These are phyloP conservation scores for Urocynchramus pylzowi DNA, from an alignment of 2,113 vertebrate species.

Conservation along the genomic window DNA sequence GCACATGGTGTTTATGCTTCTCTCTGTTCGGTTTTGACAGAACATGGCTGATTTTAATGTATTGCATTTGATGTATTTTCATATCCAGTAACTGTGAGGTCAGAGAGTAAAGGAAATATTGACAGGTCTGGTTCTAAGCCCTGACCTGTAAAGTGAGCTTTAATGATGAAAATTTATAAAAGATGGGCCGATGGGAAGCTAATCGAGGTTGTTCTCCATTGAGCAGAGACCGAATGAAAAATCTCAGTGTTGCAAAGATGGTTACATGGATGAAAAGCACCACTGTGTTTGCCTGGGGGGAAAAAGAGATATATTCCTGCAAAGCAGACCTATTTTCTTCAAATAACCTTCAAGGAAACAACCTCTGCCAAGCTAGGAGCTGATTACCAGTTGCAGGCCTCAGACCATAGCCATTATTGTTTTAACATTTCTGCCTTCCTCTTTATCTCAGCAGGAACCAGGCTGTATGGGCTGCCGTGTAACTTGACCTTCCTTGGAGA, in stretches of 20 bases:
- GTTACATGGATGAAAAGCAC: constrained; percentile 30
- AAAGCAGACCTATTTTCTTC: constrained; percentile 74
- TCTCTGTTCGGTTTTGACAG: neutral
- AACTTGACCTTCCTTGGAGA: constrained; percentile 74
- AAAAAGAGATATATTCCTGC: constrained; percentile 28
- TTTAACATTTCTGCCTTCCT: constrained; percentile 77
- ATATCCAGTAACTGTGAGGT: neutral
- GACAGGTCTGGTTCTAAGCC: neutral
- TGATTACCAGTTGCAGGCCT: constrained; percentile 75
- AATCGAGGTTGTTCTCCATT: neutral
- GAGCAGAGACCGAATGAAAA: neutral
- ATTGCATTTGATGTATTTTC: neutral
- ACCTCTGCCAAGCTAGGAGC: constrained; percentile 64
- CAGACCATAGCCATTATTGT: constrained; percentile 77
- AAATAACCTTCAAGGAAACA: constrained; percentile 76
- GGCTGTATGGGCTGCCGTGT: constrained; percentile 45
- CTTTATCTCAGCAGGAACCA: constrained; percentile 76
- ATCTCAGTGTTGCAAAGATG: constrained; percentile 14
- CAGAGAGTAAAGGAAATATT: neutral
- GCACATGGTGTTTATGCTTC: neutral
- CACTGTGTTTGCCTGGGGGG: constrained; percentile 21
- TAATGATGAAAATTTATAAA: neutral
- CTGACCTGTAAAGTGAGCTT: neutral
- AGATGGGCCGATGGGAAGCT: neutral
- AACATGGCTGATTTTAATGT: neutral